These are phyloP conservation scores for Caenorhabditis afra DNA, from an alignment of 2,888 invertebrate genomes.

Conservation along the genomic window DNA sequence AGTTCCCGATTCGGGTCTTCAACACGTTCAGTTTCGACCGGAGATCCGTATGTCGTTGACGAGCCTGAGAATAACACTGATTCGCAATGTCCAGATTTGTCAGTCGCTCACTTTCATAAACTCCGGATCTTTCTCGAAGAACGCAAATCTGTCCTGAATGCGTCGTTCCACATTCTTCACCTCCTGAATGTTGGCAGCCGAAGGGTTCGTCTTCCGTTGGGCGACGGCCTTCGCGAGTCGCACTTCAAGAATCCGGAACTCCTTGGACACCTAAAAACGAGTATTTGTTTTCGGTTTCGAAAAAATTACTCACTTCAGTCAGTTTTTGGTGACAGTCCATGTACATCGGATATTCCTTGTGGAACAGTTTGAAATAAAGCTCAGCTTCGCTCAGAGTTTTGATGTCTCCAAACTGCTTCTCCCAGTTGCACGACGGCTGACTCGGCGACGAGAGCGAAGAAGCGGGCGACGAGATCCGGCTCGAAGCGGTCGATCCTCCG, in stretches of 20 bases:
- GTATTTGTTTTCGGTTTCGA: not conserved
- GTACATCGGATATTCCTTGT: slow-evolving; percentile 73
- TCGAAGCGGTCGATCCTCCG: slow-evolving; percentile 59
- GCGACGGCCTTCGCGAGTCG: slow-evolving; percentile 32
- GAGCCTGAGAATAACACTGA: slow-evolving; percentile 54
- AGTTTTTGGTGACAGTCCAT: slow-evolving; percentile 65
- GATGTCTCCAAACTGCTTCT: slow-evolving; percentile 60
- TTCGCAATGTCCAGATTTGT: slow-evolving; percentile 24
- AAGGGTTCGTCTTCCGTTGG: slow-evolving; percentile 16
- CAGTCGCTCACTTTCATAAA: slow-evolving; percentile 61
- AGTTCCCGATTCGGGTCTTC: slow-evolving; percentile 69
- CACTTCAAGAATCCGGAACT: slow-evolving; percentile 59
- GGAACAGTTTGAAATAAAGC: slow-evolving; percentile 62
- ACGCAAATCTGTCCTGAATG: slow-evolving; percentile 50
- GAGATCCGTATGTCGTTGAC: slow-evolving; percentile 72
- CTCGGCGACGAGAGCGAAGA: slow-evolving; percentile 67
- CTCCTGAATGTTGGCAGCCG: slow-evolving; percentile 28
- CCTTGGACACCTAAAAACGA: slow-evolving; percentile 43
- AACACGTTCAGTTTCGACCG: slow-evolving; percentile 71
- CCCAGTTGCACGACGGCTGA: slow-evolving; percentile 73
- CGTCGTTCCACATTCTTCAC: slow-evolving; percentile 28
- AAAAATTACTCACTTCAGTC: slow-evolving; percentile 40
- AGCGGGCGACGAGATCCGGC: slow-evolving; percentile 63
- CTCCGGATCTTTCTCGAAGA: slow-evolving; percentile 63
- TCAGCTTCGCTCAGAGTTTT: slow-evolving; percentile 61